Percentiles rank a stretch among this genome's conserved stretches.
phyloP scores from a whole-genome alignment of 2,888 invertebrate genomes.

The Limnephilus auricula region DNA sequence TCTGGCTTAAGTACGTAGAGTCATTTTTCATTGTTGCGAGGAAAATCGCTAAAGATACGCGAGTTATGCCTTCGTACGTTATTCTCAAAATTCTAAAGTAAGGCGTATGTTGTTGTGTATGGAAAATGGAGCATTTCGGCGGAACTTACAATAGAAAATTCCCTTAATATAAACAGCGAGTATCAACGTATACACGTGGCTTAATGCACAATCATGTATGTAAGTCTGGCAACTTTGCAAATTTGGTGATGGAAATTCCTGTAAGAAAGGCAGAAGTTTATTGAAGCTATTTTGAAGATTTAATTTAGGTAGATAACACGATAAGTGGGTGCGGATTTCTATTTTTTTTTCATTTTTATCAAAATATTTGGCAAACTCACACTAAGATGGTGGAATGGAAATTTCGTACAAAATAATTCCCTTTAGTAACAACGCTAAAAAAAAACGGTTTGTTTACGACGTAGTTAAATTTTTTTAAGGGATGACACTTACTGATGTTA shows the following conservation, averaged over 20 bases:
- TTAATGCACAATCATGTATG: not conserved
- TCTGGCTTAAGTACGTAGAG: slow-evolving; percentile 5
- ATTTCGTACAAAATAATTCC: no score
- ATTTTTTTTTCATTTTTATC: no score
- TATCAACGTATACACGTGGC: not conserved
- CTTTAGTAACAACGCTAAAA: no score
- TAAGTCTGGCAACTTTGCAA: not conserved
- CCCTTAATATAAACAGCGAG: slow-evolving; percentile 4
- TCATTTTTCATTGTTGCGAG: slow-evolving; percentile 19
- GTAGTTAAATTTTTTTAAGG: no score
- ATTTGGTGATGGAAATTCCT: not conserved
- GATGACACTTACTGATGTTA: no score
- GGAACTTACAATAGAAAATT: not conserved
- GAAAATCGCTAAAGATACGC: not conserved
- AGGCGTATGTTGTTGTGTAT: not conserved
- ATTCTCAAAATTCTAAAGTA: slow-evolving; percentile 27
- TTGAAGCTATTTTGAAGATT: no score
- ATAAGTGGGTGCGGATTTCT: no score
- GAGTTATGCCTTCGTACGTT: slow-evolving; percentile 3
- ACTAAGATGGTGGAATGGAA: no score
- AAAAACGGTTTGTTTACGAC: no score
- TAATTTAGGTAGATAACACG: no score
- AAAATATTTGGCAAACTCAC: no score
- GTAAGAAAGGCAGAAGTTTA: not conserved
- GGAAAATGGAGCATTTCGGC: slow-evolving; percentile 5